Base-by-base conservation (phyloP, 2,797 vertebrate species). In the Taeniopygia guttata region DNA sequence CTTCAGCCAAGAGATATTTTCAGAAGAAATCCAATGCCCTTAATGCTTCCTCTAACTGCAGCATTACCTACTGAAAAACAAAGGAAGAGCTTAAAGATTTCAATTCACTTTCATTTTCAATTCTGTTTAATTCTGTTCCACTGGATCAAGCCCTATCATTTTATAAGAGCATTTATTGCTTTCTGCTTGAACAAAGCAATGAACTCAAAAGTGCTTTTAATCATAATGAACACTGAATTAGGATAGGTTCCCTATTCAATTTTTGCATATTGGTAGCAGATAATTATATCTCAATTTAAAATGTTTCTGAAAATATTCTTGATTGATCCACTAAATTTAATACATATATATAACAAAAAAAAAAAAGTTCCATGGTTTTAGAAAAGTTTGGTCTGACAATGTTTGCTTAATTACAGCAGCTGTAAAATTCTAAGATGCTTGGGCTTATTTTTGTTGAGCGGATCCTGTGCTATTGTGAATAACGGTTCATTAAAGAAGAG, bases 401-500 rank as follows among this genome's bases (percentile, higher is more conserved):
- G 7, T 85, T 45, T 85, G 42, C 87, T 90, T 94, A 93, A 93
- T 87, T 95, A 64, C n/a, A 85, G 29, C 48, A 95, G 48, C 87
- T 94, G 82, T 85, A 90, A 90, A 91, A 89, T 77, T 92, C 56
- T 72, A 43, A 86, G 43, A 85, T 72, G 29, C 25, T 80, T 84
- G 8, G 6, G 30, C 85, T 86, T 75, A 66, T 92, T 95, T 93
- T 48, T 78, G 54, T 59, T 78, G 45, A 93, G 73, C 79, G 90
- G 58, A 90, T 85, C 48, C 89, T 83, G 30, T 70, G 48, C 68
- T 93, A 11, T 46, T 49, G 81, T 91, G 84, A 96, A 96, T 85
- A 95, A 92, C 66, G 20, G 62, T 46, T 97, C 90, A 77, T 90
- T 96, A 96, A 94, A 87, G 42, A 95, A 67, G 87, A 91, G 6